Conservation (phyloP, 2,888 invertebrate species). For the Drosophila dives region DNA sequence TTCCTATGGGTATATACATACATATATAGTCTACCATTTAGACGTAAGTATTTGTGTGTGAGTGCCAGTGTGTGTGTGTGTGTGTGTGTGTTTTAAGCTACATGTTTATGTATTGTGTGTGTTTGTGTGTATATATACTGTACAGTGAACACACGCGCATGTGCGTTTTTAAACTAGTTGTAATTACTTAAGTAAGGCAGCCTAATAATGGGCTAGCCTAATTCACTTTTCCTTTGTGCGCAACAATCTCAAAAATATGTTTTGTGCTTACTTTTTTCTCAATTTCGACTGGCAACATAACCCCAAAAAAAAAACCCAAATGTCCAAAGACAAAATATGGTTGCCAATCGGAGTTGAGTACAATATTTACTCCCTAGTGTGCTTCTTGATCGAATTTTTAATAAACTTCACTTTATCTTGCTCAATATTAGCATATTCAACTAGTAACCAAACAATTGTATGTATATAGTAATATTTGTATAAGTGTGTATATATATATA, state of each 20-base stretch:
- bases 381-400: conserved; percentile 15
- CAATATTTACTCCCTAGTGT: conserved; percentile 16
- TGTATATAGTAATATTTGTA: conserved; percentile 37
- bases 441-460: conserved; percentile 34
- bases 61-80: conserved; percentile 1
- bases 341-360: conserved; percentile 57
- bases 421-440: conserved; percentile 12
- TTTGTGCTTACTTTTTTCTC: conserved; percentile 20
- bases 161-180: conserved; percentile 16
- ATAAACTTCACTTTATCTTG: conserved; percentile 15
- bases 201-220: conserved; percentile 31
- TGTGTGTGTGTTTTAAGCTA: conserved; percentile 20
- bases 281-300: conserved; percentile 65
- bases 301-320: conserved; percentile 36
- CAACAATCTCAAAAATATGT: conserved; percentile 59
- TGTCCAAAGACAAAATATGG: conserved; percentile 33
- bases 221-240: conserved; percentile 36
- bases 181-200: conserved; percentile 4
- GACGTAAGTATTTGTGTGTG: background rate
- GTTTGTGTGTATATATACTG: conserved; percentile 54
- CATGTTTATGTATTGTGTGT: conserved; percentile 20
- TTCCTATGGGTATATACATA: conserved; percentile 13
- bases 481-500: conserved; percentile 42
- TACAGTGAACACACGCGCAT: conserved; percentile 54
- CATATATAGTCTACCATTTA: background rate